Percentiles rank a stretch among this genome's conserved stretches.
These are phyloP conservation scores for Hypsibius dujardini DNA, from an alignment of 1,140 invertebrate species.

Conservation along the genomic window DNA sequence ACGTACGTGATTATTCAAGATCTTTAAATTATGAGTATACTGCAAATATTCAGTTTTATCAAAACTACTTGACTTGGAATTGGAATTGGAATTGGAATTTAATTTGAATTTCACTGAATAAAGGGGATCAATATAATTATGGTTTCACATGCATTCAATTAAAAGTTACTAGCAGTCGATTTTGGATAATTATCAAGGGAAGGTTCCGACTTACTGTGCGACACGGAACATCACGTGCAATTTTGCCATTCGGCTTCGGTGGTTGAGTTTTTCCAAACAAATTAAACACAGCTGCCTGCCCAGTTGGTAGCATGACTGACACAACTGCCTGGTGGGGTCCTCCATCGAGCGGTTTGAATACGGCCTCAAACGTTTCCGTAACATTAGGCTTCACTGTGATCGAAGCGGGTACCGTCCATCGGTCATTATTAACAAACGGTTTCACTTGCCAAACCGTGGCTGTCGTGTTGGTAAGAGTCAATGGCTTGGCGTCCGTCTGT, in stretches of 20 bases:
- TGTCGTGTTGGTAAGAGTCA: not conserved
- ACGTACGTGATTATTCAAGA: too few species aligned
- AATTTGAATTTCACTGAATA: too few species aligned
- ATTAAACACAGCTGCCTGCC: not conserved
- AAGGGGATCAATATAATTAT: too few species aligned
- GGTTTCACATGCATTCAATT: too few species aligned
- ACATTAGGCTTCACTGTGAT: not conserved
- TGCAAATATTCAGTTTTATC: too few species aligned
- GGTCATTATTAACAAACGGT: not conserved
- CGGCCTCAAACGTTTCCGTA: not conserved
- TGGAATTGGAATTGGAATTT: too few species aligned
- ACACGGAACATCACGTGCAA: not conserved
- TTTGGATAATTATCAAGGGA: too few species aligned
- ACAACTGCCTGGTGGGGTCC: not conserved
- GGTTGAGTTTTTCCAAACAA: not conserved
- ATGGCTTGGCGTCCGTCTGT: not conserved
- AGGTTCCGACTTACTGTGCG: not conserved
- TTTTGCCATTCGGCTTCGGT: slow-evolving; percentile 6
- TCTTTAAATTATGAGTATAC: too few species aligned
- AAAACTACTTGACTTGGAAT: too few species aligned
- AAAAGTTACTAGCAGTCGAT: too few species aligned
- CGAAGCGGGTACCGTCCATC: not conserved
- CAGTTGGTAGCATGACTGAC: not conserved
- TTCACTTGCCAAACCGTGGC: not conserved
- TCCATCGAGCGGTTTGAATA: not conserved